Percentiles rank a stretch among this genome's conserved stretches.
Evolutionary conservation across 2,113 vertebrate genomes (phyloP).

Genomic region (Myotis yumanensis): DNA sequence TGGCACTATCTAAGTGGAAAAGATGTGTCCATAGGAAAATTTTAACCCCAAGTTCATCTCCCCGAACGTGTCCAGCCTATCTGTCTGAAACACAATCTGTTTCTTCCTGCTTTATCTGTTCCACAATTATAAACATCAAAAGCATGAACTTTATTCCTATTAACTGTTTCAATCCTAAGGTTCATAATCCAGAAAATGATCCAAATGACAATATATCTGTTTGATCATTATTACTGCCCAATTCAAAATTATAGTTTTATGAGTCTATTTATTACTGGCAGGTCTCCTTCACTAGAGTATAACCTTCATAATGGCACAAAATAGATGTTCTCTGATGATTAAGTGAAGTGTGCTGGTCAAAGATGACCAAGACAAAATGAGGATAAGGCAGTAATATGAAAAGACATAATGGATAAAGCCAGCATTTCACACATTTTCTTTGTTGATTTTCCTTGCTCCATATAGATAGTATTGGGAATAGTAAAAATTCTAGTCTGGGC

Average conservation of each 20-base stretch:
- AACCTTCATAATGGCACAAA: not conserved
- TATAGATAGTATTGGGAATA: not conserved
- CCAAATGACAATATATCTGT: not conserved
- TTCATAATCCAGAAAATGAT: not conserved
- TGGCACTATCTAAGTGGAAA: not conserved
- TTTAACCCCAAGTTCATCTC: not conserved
- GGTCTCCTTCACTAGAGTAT: not conserved
- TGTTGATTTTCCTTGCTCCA: not conserved
- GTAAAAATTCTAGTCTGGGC: not conserved
- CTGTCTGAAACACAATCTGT: not conserved
- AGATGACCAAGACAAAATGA: constrained; percentile 19
- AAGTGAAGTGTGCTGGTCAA: not conserved
- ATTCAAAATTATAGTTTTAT: not conserved
- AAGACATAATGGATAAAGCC: not conserved
- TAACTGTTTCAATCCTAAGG: not conserved
- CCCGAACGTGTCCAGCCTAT: not conserved
- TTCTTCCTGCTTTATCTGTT: constrained; percentile 12
- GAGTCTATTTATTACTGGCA: not conserved
- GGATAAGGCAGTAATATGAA: not conserved
- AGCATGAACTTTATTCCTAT: not conserved
- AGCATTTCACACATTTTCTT: not conserved
- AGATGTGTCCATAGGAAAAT: not conserved
- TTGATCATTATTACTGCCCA: not conserved
- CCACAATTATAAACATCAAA: not conserved
- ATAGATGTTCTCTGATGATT: not conserved